Base-by-base conservation (phyloP, 2,113 vertebrate genomes). In the Miniopterus natalensis region DNA sequence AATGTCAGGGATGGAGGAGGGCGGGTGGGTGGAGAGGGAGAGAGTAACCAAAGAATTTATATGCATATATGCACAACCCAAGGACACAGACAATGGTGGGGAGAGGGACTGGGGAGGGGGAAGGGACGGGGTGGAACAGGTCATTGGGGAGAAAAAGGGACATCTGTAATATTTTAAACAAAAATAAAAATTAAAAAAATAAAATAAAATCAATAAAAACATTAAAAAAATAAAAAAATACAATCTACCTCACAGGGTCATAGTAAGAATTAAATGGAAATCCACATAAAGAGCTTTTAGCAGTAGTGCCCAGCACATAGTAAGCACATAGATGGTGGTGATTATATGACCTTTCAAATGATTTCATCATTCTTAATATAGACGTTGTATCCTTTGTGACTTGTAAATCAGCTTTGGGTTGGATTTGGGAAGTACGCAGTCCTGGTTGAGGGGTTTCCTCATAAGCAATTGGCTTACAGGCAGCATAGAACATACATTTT, bases 241-340 rank as follows among this genome's bases (percentile, higher is more conserved):
- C 57, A 86, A 17, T 80, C 12, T 63, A 78, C n/a, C 51, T 78
- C 55, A 57, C 63, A 79, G 27, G 45, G 68, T 84, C 88, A 59
- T 79, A 49, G n/a, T 83, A 88, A 85, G 78, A 49, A 92, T 88
- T 42, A 92, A 92, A 70, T 77, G 18, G 68, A 77, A 53, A 7
- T 59, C n/a, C 68, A 79, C 36, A 59, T 66, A 73, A 78, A 73
- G 53, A 84, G 31, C 12, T 29, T 36, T 36, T 85, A 84, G 18
- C 79, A 40, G 5, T 36, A 27, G 11, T 74, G 40, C 40, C 55
- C 53, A 90, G 21, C 70, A 81, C 47, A 42, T 74, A 77, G 14
- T 59, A 75, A 65, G 25, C 53, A 88, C n/a, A 71, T 10, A 65
- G 78, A 55, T 57, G 42, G 47, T 70, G 13, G 23, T 85, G 70